phyloP scores from a whole-genome alignment of 2,797 vertebrate species.

The Monodelphis domestica region DNA sequence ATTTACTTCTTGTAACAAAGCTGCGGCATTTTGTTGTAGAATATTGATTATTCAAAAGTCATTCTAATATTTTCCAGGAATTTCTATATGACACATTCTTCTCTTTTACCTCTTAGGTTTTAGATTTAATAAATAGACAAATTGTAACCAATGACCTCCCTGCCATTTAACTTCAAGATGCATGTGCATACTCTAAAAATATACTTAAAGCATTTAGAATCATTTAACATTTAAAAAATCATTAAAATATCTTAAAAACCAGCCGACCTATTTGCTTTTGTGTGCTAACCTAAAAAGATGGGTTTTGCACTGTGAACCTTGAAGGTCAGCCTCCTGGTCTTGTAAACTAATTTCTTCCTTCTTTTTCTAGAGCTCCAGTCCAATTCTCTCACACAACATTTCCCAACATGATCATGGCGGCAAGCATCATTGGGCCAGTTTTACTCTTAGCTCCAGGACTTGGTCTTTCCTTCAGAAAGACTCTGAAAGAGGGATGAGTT shows the following conservation, averaged over 20 bases:
- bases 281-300: constrained; percentile 30
- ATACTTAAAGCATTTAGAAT: constrained; percentile 54
- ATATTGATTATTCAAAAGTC: constrained; percentile 67
- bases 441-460: background rate
- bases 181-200: background rate
- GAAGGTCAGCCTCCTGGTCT: constrained; percentile 47
- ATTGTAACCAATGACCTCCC: constrained; percentile 53
- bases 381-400: constrained; percentile 36
- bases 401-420: constrained; percentile 12
- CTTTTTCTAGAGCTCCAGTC: constrained; percentile 5
- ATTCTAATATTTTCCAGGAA: constrained; percentile 59
- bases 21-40: constrained; percentile 57
- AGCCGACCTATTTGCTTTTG: constrained; percentile 41
- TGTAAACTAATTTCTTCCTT: constrained; percentile 51
- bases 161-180: constrained; percentile 59
- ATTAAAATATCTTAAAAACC: constrained; percentile 58
- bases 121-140: constrained; percentile 66
- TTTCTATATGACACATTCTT: constrained; percentile 47
- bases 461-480: constrained; percentile 37
- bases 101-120: constrained; percentile 65
- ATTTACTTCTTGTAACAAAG: constrained; percentile 62
- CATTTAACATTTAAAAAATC: constrained; percentile 63
- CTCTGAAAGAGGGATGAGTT: constrained; percentile 20
- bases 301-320: constrained; percentile 4
- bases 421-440: constrained; percentile 3